phyloP scores from a whole-genome alignment of 2,888 invertebrate species.

The Diaprepes abbreviatus region DNA sequence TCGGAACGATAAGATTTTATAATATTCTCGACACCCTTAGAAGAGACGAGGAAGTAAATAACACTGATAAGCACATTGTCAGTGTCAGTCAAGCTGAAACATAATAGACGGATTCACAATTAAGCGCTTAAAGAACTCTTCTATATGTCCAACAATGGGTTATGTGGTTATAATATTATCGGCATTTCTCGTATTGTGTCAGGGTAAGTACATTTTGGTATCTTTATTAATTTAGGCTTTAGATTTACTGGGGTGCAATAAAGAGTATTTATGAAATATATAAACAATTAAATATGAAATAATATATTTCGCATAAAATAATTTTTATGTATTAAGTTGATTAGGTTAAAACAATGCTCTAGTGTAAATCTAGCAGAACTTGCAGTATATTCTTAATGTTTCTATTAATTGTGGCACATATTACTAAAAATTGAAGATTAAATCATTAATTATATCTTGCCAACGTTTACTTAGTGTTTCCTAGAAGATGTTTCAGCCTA shows the following conservation, averaged over 20 bases:
- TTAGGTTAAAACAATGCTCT: no score
- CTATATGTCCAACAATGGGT: constrained; percentile 11
- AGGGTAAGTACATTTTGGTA: constrained; percentile 24
- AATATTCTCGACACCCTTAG: constrained; percentile 53
- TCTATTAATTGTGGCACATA: no score
- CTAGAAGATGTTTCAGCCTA: no score
- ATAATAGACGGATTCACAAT: constrained; percentile 18
- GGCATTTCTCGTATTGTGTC: constrained; percentile 7
- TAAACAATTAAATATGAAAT: no score
- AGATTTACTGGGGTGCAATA: background rate
- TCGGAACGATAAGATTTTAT: constrained; percentile 55
- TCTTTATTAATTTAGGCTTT: background rate
- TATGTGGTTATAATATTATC: constrained; percentile 19
- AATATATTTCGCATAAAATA: no score
- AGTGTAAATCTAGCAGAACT: no score
- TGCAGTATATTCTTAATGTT: no score
- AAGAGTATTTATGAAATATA: no score
- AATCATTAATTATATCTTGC: no score
- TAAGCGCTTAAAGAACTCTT: constrained; percentile 2
- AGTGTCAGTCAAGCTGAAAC: constrained; percentile 53
- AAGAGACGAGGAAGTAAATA: constrained; percentile 54
- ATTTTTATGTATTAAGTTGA: no score
- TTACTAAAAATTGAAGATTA: no score
- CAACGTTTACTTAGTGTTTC: no score
- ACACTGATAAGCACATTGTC: constrained; percentile 56